phyloP scores from a whole-genome alignment of 2,888 invertebrate genomes.

The Cerastis rubricosa region DNA sequence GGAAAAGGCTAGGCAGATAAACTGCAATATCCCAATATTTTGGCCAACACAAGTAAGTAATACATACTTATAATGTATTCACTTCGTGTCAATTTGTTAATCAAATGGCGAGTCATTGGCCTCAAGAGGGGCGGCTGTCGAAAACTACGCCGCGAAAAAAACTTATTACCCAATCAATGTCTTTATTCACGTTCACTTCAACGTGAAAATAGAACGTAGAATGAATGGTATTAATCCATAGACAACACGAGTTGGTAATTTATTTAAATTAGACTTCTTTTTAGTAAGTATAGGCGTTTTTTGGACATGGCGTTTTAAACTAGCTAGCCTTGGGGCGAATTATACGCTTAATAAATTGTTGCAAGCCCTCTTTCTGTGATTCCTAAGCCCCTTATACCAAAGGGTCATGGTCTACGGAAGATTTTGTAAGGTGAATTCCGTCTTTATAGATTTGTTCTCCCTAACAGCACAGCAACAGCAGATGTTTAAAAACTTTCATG shows the following conservation, averaged over 20 bases:
- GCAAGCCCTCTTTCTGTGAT: background rate
- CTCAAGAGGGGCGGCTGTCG: constrained; percentile 17
- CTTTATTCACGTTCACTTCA: constrained; percentile 31
- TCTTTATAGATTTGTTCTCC: background rate
- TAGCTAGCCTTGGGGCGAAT: background rate
- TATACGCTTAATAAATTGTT: background rate
- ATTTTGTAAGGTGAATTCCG: background rate
- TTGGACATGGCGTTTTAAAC: background rate
- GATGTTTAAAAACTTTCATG: background rate
- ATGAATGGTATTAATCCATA: constrained; percentile 11
- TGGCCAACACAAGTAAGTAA: background rate
- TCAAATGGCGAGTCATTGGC: constrained; percentile 50
- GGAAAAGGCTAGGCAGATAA: no score
- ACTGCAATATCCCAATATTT: background rate
- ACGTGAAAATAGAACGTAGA: constrained; percentile 38
- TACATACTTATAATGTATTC: background rate
- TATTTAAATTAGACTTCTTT: constrained; percentile 6
- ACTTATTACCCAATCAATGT: constrained; percentile 24
- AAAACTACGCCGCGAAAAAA: constrained; percentile 27
- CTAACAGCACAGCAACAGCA: no score
- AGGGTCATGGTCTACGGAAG: background rate
- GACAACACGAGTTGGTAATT: background rate
- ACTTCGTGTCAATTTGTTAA: constrained; percentile 43
- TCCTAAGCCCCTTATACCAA: background rate
- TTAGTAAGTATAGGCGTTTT: background rate